These are phyloP conservation scores for Diadophis punctatus DNA, from an alignment of 2,113 vertebrate genomes.

Conservation along the genomic window DNA sequence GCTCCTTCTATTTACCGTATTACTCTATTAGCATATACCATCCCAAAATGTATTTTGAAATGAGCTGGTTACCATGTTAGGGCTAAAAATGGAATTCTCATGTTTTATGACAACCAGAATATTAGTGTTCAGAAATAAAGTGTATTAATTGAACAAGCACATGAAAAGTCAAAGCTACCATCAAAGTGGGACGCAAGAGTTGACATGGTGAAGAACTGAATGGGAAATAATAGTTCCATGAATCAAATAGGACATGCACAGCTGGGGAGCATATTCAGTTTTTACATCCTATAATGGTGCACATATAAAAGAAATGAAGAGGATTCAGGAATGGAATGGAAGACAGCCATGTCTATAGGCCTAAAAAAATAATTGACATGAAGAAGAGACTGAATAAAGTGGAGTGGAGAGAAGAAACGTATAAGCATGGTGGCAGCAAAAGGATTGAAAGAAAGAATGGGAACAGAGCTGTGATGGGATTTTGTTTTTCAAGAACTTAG, in stretches of 20 bases:
- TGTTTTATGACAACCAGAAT: not conserved
- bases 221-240: conserved; percentile 7
- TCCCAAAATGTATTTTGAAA: not conserved
- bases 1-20: not conserved
- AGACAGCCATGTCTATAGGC: not conserved
- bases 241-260: conserved; percentile 8
- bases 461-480: not conserved
- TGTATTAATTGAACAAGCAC: not conserved
- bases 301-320: conserved; percentile 9
- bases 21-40: not conserved
- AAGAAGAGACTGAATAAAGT: not conserved
- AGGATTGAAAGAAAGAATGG: not conserved
- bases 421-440: not conserved
- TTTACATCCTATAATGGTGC: not conserved
- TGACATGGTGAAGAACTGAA: not conserved
- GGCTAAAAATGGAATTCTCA: not conserved
- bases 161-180: not conserved
- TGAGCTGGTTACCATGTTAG: not conserved
- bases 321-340: not conserved
- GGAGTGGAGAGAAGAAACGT: not conserved
- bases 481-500: not conserved
- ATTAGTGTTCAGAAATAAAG: not conserved
- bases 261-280: not conserved
- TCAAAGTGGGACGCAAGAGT: not conserved
- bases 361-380: not conserved